phyloP scores from a whole-genome alignment of 30 jellyfish, hydroid and myxozoan genomes.

The Catostylus mosaicus region DNA sequence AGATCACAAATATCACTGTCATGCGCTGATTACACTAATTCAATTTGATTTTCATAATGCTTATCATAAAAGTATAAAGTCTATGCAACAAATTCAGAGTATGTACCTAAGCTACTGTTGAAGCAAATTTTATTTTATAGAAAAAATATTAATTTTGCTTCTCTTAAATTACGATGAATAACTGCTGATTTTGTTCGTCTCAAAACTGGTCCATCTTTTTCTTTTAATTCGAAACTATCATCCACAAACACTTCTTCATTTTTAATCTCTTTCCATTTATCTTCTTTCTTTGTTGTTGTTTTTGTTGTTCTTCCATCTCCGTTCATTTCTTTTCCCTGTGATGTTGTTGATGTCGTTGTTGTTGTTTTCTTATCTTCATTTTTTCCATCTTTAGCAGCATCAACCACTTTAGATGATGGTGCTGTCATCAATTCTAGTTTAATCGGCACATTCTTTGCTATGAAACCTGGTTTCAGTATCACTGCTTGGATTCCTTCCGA shows the following conservation, averaged over 20 bases:
- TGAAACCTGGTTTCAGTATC: conserved; percentile 46
- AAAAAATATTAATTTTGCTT: conserved; percentile 40
- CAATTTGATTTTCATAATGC: no score
- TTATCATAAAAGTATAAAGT: no score
- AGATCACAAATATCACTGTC: no score
- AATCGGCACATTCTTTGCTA: conserved; percentile 32
- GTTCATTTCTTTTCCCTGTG: neutral
- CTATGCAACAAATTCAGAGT: no score
- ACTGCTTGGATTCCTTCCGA: conserved; percentile 59
- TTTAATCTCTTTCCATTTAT: neutral
- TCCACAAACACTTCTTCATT: neutral
- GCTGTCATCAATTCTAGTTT: neutral
- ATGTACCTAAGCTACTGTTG: no score
- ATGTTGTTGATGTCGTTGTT: neutral
- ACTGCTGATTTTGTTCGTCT: conserved; percentile 63
- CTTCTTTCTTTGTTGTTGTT: neutral
- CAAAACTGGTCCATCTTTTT: conserved; percentile 20
- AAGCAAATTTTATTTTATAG: conserved; percentile 1
- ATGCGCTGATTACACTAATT: no score
- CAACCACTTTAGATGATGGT: neutral
- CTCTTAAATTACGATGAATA: conserved; percentile 22
- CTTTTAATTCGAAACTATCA: neutral
- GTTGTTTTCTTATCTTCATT: neutral
- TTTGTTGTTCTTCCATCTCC: neutral
- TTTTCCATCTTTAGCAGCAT: neutral